Percentiles rank a stretch among this genome's conserved stretches.
phyloP scores from a whole-genome alignment of 2,797 vertebrate species.

The Anabacerthia variegaticeps region DNA sequence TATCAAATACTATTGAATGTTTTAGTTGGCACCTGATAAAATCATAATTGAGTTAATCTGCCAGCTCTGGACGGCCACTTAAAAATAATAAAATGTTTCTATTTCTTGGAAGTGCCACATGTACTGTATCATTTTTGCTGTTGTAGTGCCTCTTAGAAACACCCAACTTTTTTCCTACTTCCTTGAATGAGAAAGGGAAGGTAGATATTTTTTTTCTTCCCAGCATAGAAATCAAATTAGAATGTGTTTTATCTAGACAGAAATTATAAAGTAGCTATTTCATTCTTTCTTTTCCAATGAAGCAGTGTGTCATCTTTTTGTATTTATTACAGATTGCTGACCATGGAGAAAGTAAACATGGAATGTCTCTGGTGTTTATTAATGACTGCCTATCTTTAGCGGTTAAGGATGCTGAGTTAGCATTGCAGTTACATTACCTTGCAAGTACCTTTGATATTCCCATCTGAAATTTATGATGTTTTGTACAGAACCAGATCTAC shows the following conservation, averaged over 20 bases:
- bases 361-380: background rate
- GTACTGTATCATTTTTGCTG: background rate
- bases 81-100: conserved; percentile 7
- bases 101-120: background rate
- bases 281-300: background rate
- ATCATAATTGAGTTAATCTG: conserved; percentile 38
- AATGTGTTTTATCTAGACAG: background rate
- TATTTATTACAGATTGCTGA: background rate
- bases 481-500: background rate
- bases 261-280: background rate
- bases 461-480: background rate
- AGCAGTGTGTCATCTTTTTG: background rate
- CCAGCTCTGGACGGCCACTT: background rate
- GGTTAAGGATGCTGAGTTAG: background rate
- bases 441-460: background rate
- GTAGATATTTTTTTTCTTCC: background rate
- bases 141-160: background rate
- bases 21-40: background rate
- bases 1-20: background rate
- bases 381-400: background rate
- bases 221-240: background rate
- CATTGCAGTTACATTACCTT: background rate
- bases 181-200: background rate
- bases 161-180: background rate
- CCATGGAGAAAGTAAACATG: background rate